Evolutionary conservation across 2,888 invertebrate genomes (phyloP).

Genomic region (Lasius fuliginosus): DNA sequence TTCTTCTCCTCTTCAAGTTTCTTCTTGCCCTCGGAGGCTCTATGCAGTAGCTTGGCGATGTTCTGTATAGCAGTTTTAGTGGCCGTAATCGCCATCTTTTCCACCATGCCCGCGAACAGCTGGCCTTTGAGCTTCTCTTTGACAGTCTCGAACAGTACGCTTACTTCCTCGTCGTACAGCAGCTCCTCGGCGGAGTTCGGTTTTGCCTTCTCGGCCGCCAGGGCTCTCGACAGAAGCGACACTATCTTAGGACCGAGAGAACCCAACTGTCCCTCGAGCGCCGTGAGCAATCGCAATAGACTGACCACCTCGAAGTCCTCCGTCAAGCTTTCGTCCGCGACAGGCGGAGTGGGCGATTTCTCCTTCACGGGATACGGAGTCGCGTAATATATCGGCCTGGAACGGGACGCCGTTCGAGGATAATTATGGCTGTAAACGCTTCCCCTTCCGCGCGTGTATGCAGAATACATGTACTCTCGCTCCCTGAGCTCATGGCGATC

Average conservation of each 20-base stretch:
- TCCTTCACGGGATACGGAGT: slow-evolving; percentile 84
- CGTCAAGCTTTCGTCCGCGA: slow-evolving; percentile 79
- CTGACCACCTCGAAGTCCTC: slow-evolving; percentile 85
- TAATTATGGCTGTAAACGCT: slow-evolving; percentile 74
- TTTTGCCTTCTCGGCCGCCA: slow-evolving; percentile 91
- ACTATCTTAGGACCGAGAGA: slow-evolving; percentile 94
- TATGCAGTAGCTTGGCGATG: slow-evolving; percentile 91
- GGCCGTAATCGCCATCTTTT: slow-evolving; percentile 89
- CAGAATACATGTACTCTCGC: slow-evolving; percentile 71
- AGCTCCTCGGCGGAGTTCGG: slow-evolving; percentile 92
- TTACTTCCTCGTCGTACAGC: slow-evolving; percentile 91
- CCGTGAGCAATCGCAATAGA: slow-evolving; percentile 91
- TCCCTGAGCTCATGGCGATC: slow-evolving; percentile 80
- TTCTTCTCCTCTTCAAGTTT: slow-evolving; percentile 85
- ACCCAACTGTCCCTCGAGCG: slow-evolving; percentile 94
- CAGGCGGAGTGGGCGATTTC: slow-evolving; percentile 79
- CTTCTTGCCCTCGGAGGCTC: slow-evolving; percentile 88
- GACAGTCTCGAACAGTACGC: slow-evolving; percentile 93
- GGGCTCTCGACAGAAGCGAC: slow-evolving; percentile 91
- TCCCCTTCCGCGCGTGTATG: slow-evolving; percentile 74
- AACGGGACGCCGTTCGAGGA: slow-evolving; percentile 67
- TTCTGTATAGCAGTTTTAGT: slow-evolving; percentile 92
- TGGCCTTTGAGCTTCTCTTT: slow-evolving; percentile 95
- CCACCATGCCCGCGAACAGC: slow-evolving; percentile 90
- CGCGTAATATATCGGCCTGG: slow-evolving; percentile 78